A percentile compares a stretch with the other conserved stretches of the same genome.
phyloP scores from a whole-genome alignment of 2,888 invertebrate species.

The Acleris literana region DNA sequence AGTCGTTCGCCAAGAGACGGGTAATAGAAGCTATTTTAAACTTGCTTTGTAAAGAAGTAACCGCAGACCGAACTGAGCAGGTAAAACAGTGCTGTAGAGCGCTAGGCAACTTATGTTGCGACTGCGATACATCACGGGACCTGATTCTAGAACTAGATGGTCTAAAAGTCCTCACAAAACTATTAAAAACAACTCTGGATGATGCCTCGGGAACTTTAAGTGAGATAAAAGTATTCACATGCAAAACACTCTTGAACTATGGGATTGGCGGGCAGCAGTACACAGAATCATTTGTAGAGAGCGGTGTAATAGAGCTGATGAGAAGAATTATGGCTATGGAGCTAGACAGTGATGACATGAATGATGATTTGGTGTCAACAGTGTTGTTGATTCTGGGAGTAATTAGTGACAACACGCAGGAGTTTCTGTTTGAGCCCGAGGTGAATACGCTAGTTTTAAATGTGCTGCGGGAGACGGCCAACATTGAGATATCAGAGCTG shows the following conservation, averaged over 20 bases:
- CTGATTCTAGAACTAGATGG: conserved; percentile 78
- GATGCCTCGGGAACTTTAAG: conserved; percentile 61
- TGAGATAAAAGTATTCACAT: conserved; percentile 85
- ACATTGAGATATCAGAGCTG: conserved; percentile 88
- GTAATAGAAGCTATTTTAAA: conserved; percentile 84
- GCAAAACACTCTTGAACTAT: conserved; percentile 91
- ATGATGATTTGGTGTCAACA: conserved; percentile 83
- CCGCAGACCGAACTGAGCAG: conserved; percentile 75
- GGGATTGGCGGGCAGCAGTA: conserved; percentile 88
- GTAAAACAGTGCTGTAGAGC: conserved; percentile 91
- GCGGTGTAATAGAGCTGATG: conserved; percentile 79
- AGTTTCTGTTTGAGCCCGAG: conserved; percentile 81
- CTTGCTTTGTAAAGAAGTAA: conserved; percentile 70
- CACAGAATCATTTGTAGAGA: conserved; percentile 84
- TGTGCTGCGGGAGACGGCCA: conserved; percentile 85
- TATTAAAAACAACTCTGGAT: conserved; percentile 62
- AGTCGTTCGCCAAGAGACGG: conserved; percentile 85
- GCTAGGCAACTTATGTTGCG: conserved; percentile 94
- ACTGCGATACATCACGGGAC: conserved; percentile 88
- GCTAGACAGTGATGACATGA: conserved; percentile 75
- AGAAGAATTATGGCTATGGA: conserved; percentile 78
- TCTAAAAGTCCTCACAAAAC: conserved; percentile 68
- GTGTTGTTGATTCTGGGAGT: conserved; percentile 84
- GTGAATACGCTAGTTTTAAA: conserved; percentile 85
- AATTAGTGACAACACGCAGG: conserved; percentile 85